Evolutionary conservation across 2,888 invertebrate species (phyloP).

Genomic region (Drosophila meridionalis): DNA sequence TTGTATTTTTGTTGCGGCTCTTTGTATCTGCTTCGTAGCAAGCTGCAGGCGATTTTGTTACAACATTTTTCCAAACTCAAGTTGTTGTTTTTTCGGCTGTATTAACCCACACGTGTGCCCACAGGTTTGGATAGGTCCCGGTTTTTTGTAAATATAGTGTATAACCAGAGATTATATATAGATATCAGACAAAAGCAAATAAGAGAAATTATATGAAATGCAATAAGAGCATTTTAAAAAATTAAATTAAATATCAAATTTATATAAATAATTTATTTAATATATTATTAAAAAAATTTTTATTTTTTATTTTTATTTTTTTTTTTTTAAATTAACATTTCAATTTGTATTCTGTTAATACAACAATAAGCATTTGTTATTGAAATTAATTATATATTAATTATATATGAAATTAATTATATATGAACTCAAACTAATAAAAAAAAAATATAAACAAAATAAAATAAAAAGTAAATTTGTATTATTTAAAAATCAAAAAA

Average conservation of each 20-base stretch:
- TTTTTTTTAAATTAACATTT: too few species aligned
- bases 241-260: background rate
- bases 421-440: too few species aligned
- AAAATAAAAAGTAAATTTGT: too few species aligned
- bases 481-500: background rate
- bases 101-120: slow-evolving; percentile 36
- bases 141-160: background rate
- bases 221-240: background rate
- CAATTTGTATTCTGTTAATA: too few species aligned
- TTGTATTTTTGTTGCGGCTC: slow-evolving; percentile 45
- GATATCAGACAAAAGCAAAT: background rate
- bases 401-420: too few species aligned
- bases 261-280: background rate
- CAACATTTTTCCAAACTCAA: slow-evolving; percentile 24
- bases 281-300: too few species aligned
- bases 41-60: slow-evolving; percentile 52
- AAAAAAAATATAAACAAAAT: background rate
- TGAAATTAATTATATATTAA: too few species aligned
- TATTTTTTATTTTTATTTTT: too few species aligned
- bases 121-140: slow-evolving; percentile 6
- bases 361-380: too few species aligned
- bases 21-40: slow-evolving; percentile 26
- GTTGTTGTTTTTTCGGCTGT: slow-evolving; percentile 22
- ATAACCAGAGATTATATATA: background rate
- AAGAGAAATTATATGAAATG: background rate